phyloP scores from a whole-genome alignment of 2,797 vertebrate species.

The Schizopygopsis pylzovi region DNA sequence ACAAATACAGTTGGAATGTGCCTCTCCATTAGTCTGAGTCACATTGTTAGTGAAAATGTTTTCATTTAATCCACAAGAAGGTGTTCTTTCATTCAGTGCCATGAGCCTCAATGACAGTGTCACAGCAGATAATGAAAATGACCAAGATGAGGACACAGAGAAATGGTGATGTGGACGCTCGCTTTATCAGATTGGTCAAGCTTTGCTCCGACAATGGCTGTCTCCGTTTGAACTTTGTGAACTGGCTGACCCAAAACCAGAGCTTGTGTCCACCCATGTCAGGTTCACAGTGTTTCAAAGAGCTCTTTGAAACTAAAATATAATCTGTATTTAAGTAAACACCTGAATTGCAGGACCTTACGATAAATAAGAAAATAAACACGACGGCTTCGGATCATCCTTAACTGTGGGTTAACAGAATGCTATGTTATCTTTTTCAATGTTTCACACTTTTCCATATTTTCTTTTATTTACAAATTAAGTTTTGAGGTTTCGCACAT shows the following conservation, averaged over 20 bases:
- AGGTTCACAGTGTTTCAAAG: constrained; percentile 7
- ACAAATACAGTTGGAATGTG: constrained; percentile 26
- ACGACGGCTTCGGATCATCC: not conserved
- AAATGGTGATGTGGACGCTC: constrained; percentile 15
- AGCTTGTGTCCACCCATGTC: not conserved
- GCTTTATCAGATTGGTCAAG: constrained; percentile 47
- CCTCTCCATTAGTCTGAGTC: constrained; percentile 30
- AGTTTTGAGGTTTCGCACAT: not conserved
- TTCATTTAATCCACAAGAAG: constrained; percentile 43
- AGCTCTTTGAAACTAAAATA: not conserved
- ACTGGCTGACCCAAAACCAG: constrained; percentile 13
- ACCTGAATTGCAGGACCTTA: not conserved
- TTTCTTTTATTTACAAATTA: not conserved
- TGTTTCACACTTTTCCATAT: not conserved
- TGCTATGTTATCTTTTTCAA: not conserved
- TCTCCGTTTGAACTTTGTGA: constrained; percentile 40
- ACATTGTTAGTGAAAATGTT: constrained; percentile 37
- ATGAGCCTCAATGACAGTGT: constrained; percentile 44
- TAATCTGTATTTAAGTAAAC: not conserved
- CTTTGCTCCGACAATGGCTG: constrained; percentile 33
- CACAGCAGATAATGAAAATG: constrained; percentile 45
- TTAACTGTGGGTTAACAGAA: not conserved
- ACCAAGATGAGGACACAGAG: constrained; percentile 43
- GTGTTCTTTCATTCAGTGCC: constrained; percentile 51
- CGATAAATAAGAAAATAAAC: not conserved